Conservation (phyloP, 2,888 invertebrate species). For the Apomyelois bistriatella region DNA sequence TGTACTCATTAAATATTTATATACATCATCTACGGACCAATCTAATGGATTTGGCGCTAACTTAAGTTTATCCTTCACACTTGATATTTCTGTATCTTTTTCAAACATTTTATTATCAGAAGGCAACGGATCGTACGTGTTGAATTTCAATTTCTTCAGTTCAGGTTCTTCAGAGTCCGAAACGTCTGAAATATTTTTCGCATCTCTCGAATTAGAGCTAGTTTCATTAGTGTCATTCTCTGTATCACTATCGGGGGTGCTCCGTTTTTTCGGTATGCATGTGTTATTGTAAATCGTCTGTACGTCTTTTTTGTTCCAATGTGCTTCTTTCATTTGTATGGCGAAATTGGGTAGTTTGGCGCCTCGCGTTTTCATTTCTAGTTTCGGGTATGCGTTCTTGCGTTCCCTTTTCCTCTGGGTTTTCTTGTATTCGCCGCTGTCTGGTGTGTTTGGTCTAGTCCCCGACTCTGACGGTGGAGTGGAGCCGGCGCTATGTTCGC, state of each 20-base stretch:
- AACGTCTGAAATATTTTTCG: slow-evolving; percentile 70
- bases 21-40: slow-evolving; percentile 85
- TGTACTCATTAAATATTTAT: slow-evolving; percentile 83
- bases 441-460: slow-evolving; percentile 65
- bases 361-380: slow-evolving; percentile 79
- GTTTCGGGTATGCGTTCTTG: slow-evolving; percentile 52
- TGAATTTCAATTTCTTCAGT: slow-evolving; percentile 69
- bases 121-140: slow-evolving; percentile 63
- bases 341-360: slow-evolving; percentile 82
- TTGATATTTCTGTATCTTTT: slow-evolving; percentile 54
- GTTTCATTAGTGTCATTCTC: slow-evolving; percentile 66
- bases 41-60: slow-evolving; percentile 82
- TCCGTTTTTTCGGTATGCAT: slow-evolving; percentile 54
- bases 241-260: slow-evolving; percentile 54
- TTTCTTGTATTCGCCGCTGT: slow-evolving; percentile 47
- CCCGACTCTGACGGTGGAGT: slow-evolving; percentile 65
- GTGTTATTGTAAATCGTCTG: slow-evolving; percentile 66
- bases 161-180: slow-evolving; percentile 74
- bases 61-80: slow-evolving; percentile 68
- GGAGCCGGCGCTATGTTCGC: slow-evolving; percentile 66
- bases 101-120: slow-evolving; percentile 69
- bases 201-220: slow-evolving; percentile 66
- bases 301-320: slow-evolving; percentile 72
- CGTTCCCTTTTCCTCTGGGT: slow-evolving; percentile 42
- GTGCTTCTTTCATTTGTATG: slow-evolving; percentile 70